Percentiles rank a stretch among this genome's conserved stretches.
These are phyloP conservation scores for Drosophila peninsularis DNA, from an alignment of 2,888 invertebrate species.

Conservation along the genomic window DNA sequence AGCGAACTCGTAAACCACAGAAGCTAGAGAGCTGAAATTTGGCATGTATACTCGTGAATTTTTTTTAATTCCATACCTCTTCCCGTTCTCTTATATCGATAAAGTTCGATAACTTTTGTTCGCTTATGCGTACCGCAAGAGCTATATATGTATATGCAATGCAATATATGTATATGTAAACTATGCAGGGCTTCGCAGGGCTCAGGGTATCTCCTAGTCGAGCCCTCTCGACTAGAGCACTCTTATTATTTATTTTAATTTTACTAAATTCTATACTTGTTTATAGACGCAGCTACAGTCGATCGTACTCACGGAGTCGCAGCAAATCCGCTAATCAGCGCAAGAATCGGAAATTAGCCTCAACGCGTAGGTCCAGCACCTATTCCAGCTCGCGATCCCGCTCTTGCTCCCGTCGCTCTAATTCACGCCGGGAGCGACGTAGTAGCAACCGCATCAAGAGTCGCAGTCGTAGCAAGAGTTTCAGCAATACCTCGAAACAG, in stretches of 20 bases:
- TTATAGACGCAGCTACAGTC: conserved; percentile 78
- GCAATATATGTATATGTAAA: no score
- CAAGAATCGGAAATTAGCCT: conserved; percentile 79
- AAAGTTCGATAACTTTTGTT: no score
- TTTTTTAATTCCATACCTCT: no score
- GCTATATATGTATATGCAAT: no score
- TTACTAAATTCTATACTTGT: background rate
- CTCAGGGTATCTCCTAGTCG: no score
- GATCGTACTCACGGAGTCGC: conserved; percentile 78
- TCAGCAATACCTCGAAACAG: conserved; percentile 56
- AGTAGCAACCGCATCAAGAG: conserved; percentile 51
- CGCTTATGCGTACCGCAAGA: no score
- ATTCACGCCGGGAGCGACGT: conserved; percentile 58
- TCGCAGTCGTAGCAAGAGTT: conserved; percentile 48
- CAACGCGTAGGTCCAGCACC: conserved; percentile 80
- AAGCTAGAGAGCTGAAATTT: no score
- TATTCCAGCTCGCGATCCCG: conserved; percentile 74
- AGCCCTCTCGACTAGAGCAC: no score
- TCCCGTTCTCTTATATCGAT: no score
- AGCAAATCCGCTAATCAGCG: conserved; percentile 69
- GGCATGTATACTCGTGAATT: no score
- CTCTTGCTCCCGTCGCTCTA: conserved; percentile 58
- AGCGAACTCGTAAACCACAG: no score
- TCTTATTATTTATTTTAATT: background rate
- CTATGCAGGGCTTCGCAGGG: no score